Percentiles rank a stretch among this genome's conserved stretches.
phyloP scores from a whole-genome alignment of 1,140 invertebrate genomes.

The Pseudomyrmex gracilis region DNA sequence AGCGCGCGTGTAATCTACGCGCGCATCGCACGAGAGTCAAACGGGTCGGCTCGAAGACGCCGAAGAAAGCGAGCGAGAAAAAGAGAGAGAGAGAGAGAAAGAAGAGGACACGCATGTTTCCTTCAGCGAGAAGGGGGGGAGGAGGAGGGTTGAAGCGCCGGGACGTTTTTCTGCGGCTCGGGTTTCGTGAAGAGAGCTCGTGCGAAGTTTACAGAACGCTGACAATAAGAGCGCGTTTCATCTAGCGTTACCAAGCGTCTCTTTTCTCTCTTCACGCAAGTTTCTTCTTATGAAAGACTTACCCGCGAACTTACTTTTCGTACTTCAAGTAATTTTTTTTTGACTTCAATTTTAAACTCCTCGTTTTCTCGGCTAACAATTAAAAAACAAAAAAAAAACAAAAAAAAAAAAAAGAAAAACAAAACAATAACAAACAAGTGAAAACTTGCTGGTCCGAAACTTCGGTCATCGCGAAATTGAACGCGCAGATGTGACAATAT shows the following conservation, averaged over 20 bases:
- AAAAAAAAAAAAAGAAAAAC: background rate
- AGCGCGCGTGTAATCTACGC: constrained; percentile 67
- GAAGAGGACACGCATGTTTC: constrained; percentile 7
- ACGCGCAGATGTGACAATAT: background rate
- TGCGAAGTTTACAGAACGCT: constrained; percentile 41
- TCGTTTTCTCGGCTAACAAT: too few species aligned
- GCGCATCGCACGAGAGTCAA: constrained; percentile 65
- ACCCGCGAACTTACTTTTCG: background rate
- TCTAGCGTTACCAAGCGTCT: constrained; percentile 8
- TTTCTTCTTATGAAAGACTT: background rate
- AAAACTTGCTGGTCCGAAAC: too few species aligned
- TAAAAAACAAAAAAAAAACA: background rate
- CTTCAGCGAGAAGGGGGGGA: constrained; percentile 36
- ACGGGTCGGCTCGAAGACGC: constrained; percentile 34
- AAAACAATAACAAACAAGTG: too few species aligned
- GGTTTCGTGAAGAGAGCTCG: constrained; percentile 39
- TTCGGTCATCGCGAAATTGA: too few species aligned
- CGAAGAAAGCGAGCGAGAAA: constrained; percentile 27
- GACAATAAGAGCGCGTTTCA: constrained; percentile 27
- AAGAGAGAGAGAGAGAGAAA: constrained; percentile 31
- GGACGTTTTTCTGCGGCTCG: constrained; percentile 46
- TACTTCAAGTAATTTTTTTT: too few species aligned
- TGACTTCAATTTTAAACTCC: too few species aligned
- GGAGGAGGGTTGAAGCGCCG: constrained; percentile 52
- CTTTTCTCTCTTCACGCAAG: background rate